Evolutionary conservation across 2,113 vertebrate species (phyloP).

Genomic region (Alligator sinensis): DNA sequence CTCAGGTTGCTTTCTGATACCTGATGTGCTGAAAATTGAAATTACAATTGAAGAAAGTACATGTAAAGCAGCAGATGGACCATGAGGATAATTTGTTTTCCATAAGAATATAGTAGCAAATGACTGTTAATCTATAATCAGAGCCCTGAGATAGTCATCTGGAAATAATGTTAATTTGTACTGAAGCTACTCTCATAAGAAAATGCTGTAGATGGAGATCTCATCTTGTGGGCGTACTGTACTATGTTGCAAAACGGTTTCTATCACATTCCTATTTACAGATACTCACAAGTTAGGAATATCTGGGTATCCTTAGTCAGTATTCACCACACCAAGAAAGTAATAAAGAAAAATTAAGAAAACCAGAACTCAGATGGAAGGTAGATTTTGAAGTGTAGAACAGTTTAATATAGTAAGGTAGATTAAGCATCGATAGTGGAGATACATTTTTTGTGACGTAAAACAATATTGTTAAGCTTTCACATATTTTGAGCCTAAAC

Average conservation of each 20-base stretch:
- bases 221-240: neutral
- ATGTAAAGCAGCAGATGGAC: too few species aligned
- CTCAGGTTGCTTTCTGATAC: too few species aligned
- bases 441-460: neutral
- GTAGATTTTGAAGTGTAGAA: neutral
- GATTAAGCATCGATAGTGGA: neutral
- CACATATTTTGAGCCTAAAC: neutral
- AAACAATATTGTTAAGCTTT: neutral
- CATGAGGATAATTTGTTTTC: too few species aligned
- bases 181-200: neutral
- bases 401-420: neutral
- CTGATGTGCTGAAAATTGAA: too few species aligned
- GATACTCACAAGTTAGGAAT: neutral
- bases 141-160: rapidly evolving
- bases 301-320: neutral
- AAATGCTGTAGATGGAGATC: neutral
- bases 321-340: neutral
- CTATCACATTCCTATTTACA: neutral
- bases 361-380: neutral
- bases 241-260: neutral
- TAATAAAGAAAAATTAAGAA: neutral
- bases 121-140: too few species aligned
- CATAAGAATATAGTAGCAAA: too few species aligned
- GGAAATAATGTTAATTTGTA: rapidly evolving
- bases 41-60: too few species aligned